These are phyloP conservation scores for Eleutherodactylus coqui DNA, from an alignment of 2,797 vertebrate genomes.

Conservation along the genomic window DNA sequence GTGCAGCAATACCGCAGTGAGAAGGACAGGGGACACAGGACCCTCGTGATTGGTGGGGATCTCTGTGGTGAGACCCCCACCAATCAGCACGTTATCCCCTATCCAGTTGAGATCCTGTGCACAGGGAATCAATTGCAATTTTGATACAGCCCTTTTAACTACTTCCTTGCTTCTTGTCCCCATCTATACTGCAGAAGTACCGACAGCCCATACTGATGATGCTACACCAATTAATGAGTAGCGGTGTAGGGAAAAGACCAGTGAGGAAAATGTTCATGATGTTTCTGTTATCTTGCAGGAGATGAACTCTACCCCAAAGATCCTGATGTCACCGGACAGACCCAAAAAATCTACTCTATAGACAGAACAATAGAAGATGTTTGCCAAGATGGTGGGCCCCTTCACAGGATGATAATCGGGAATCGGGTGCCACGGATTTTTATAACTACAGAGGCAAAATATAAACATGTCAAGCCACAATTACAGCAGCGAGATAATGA, in stretches of 20 bases:
- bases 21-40: too few relatives aligned
- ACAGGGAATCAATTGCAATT: too few relatives aligned
- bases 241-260: too few relatives aligned
- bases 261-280: too few relatives aligned
- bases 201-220: not conserved
- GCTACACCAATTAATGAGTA: too few relatives aligned
- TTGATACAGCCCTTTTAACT: too few relatives aligned
- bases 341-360: constrained; percentile 64
- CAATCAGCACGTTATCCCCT: too few relatives aligned
- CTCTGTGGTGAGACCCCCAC: too few relatives aligned
- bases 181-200: not conserved
- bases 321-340: constrained; percentile 71
- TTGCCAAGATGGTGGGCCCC: constrained; percentile 67
- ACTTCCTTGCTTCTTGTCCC: not conserved
- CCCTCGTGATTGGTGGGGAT: too few relatives aligned
- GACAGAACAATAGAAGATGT: constrained; percentile 74
- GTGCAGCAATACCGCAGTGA: too few relatives aligned
- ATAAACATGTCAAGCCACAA: constrained; percentile 72
- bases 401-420: constrained; percentile 72
- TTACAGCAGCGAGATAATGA: constrained; percentile 50
- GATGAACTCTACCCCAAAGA: constrained; percentile 79
- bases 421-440: constrained; percentile 60
- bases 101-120: too few relatives aligned
- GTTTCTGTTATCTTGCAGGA: constrained; percentile 66
- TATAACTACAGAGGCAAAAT: constrained; percentile 71